Base-by-base conservation (phyloP, 2,888 invertebrate species). In the Baronia brevicornis region DNA sequence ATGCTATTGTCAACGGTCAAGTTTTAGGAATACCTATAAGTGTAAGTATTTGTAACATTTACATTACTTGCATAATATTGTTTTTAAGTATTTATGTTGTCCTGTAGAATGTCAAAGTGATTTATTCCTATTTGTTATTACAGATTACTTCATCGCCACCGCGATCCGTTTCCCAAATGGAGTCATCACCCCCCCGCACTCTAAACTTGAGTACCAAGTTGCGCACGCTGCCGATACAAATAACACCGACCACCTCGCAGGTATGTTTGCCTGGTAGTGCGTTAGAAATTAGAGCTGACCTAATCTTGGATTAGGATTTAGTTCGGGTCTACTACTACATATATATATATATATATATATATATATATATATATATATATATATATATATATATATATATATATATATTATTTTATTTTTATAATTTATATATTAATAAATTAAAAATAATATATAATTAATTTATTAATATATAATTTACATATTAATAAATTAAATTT, bases 221-320 rank as follows among this genome's bases (percentile, higher is more conserved):
- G 51, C 75, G 77, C 37, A 60, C 78, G 52, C 60, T 79, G 62
- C 79, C 79, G 39, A 67, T 79, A 56, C 79, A 80, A 58, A 74
- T 79, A 48, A 70, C 78, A 41, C 74, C 79, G 39, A 74, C 79
- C 52, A 69, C 79, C 51, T 73, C 79, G 43, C 79, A 80, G 79
- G 80, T 82, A 74, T 77, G 77, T 33, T 45, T 48, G 48, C 75
- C 75, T 78, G 59, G 78, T 79, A 74, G 47, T 48, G 40, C 54
- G 59, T 57, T 69, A 71, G 60, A 70, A 75, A 72, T 70, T 69
- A 74, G 67, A 73, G 51, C 54, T 55, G 39, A 40, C 45, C 43
- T 44, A 51, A 54, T 54, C 54, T 44, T 28, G 46, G 50, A 46
- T 50, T 47, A 44, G 41, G 38, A 39, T 36, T 37, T 36, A 34